Evolutionary conservation across 2,113 vertebrate genomes (phyloP).

Genomic region (Oreochromis tanganicae): DNA sequence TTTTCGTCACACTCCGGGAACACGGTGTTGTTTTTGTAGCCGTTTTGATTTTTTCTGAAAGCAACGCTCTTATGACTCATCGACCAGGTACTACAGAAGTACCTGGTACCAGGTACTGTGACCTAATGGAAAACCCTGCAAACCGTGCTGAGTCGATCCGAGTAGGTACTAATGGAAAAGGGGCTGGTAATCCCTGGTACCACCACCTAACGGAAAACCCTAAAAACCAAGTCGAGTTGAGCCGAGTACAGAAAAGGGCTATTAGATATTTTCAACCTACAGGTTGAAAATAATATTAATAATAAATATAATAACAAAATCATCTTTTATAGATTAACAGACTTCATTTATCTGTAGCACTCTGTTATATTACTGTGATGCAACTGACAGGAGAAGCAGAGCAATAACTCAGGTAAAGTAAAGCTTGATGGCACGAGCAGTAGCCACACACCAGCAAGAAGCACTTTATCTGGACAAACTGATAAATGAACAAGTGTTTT

Average conservation of each 20-base stretch:
- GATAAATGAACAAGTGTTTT: not conserved
- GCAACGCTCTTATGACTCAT: not conserved
- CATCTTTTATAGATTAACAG: not conserved
- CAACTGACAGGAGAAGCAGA: not conserved
- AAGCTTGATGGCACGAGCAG: not conserved
- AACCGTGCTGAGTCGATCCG: not conserved
- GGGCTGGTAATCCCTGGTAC: fast-evolving
- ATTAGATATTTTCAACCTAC: not conserved
- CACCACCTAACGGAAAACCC: not conserved
- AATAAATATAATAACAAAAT: not conserved
- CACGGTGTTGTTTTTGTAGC: not conserved
- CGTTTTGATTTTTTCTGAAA: not conserved
- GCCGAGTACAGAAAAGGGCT: fast-evolving
- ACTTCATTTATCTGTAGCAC: not conserved
- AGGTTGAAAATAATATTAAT: not conserved
- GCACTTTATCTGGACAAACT: not conserved
- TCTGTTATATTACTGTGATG: not conserved
- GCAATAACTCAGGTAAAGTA: not conserved
- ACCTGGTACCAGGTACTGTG: not conserved
- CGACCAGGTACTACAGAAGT: not conserved
- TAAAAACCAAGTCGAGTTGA: not conserved
- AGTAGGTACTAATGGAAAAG: not conserved
- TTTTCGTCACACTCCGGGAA: not conserved
- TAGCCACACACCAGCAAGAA: not conserved
- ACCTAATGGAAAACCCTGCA: not conserved